Percentiles rank a stretch among this genome's conserved stretches.
Conservation (phyloP, 2,888 invertebrate genomes). For the Tanytarsus gracilentus region DNA sequence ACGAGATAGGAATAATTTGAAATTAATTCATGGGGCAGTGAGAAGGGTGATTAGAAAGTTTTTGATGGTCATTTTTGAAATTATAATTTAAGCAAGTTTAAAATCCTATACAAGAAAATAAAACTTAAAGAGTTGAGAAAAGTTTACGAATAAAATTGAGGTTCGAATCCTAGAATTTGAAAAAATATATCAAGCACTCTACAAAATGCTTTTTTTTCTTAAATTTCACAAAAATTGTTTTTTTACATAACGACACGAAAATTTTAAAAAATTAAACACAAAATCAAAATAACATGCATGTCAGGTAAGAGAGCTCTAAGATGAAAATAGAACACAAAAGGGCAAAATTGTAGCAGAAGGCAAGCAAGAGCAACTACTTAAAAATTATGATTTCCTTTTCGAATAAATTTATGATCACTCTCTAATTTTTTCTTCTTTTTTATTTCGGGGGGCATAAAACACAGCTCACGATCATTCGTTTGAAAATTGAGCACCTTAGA, state of each 20-base stretch:
- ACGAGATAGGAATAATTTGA: background rate
- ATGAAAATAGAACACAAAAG: slow-evolving; percentile 18
- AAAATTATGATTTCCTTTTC: slow-evolving; percentile 30
- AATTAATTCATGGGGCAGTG: too few species aligned
- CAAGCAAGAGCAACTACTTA: slow-evolving; percentile 9
- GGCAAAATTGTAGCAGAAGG: slow-evolving; percentile 15
- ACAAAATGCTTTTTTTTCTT: background rate
- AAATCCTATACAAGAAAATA: too few species aligned
- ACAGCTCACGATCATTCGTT: background rate
- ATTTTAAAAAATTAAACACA: background rate
- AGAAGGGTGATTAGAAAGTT: too few species aligned
- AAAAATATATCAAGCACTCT: too few species aligned
- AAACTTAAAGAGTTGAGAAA: too few species aligned
- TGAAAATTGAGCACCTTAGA: background rate
- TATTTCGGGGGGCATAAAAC: background rate
- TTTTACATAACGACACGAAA: background rate
- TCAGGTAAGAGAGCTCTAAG: background rate
- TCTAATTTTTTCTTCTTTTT: background rate
- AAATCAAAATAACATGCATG: background rate
- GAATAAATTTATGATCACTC: slow-evolving; percentile 28
- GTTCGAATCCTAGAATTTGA: too few species aligned
- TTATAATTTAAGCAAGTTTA: too few species aligned
- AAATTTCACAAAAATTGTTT: background rate
- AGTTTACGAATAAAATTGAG: too few species aligned
- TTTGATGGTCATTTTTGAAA: too few species aligned